Evolutionary conservation across 1,140 invertebrate species (phyloP).

Genomic region (Trichogramma pretiosum): DNA sequence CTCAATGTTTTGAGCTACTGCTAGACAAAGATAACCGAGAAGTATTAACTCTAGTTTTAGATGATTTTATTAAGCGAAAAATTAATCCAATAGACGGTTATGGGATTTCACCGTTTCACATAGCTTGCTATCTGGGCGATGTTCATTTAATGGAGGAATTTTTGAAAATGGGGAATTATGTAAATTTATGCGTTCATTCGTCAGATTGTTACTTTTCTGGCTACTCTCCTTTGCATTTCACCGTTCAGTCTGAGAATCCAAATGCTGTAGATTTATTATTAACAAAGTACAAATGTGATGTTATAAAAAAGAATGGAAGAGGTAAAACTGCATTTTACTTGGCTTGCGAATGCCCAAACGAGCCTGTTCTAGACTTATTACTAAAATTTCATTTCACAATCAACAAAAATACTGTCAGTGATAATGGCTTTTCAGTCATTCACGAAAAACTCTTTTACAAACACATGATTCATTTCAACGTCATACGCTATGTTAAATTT

Average conservation of each 20-base stretch:
- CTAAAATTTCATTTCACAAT: not conserved
- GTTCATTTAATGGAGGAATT: not conserved
- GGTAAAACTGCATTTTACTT: not conserved
- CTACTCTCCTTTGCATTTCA: not conserved
- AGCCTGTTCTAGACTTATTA: not conserved
- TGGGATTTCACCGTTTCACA: not conserved
- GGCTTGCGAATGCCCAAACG: not conserved
- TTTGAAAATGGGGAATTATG: not conserved
- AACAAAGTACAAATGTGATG: not conserved
- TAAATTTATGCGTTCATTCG: not conserved
- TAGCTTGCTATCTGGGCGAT: not conserved
- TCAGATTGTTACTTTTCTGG: not conserved
- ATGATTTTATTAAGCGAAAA: not conserved
- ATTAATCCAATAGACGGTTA: not conserved
- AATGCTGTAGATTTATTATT: not conserved
- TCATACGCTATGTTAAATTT: not conserved
- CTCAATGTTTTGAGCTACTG: not conserved
- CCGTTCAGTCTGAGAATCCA: not conserved
- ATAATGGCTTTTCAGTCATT: not conserved
- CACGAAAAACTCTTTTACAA: not conserved
- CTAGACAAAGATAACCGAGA: not conserved
- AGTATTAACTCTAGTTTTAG: not conserved
- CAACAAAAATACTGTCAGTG: not conserved
- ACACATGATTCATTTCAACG: not conserved
- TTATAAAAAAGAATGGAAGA: not conserved